phyloP scores from a whole-genome alignment of 2,797 vertebrate genomes.

The Percopsis omiscomaycus region DNA sequence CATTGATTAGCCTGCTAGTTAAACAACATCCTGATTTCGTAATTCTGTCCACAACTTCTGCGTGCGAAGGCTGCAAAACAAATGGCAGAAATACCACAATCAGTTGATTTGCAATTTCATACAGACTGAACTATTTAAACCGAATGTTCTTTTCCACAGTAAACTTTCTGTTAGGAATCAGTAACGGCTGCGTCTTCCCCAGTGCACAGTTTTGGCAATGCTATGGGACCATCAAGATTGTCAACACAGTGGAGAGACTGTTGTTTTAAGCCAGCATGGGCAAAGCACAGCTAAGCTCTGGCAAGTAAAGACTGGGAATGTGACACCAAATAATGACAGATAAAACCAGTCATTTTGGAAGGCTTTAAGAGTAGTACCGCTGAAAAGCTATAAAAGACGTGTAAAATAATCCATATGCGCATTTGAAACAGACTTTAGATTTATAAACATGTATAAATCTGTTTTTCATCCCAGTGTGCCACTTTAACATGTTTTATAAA shows the following conservation, averaged over 20 bases:
- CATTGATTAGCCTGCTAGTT: too few relatives aligned
- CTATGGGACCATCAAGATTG: constrained; percentile 29
- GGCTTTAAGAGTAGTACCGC: not conserved
- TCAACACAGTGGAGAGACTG: constrained; percentile 5
- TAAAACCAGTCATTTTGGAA: not conserved
- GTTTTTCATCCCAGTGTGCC: too few relatives aligned
- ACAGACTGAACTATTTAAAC: not conserved
- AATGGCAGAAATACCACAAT: not conserved
- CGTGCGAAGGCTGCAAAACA: not conserved
- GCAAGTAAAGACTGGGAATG: constrained; percentile 10
- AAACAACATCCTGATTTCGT: not conserved
- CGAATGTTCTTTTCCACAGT: constrained; percentile 14
- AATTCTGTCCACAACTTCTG: not conserved
- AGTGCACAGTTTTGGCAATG: constrained; percentile 15
- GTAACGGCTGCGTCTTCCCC: not conserved
- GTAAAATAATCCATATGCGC: not conserved
- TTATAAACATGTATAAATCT: too few relatives aligned
- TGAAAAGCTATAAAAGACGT: not conserved
- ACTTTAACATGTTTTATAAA: too few relatives aligned
- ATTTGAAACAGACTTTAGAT: too few relatives aligned
- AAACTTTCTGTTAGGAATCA: constrained; percentile 17
- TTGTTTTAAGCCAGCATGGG: constrained; percentile 1
- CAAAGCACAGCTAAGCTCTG: constrained; percentile 4
- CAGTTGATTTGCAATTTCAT: not conserved
- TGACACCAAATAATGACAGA: constrained; percentile 11